Conservation (phyloP, 2,113 vertebrate species). For the Alligator sinensis region DNA sequence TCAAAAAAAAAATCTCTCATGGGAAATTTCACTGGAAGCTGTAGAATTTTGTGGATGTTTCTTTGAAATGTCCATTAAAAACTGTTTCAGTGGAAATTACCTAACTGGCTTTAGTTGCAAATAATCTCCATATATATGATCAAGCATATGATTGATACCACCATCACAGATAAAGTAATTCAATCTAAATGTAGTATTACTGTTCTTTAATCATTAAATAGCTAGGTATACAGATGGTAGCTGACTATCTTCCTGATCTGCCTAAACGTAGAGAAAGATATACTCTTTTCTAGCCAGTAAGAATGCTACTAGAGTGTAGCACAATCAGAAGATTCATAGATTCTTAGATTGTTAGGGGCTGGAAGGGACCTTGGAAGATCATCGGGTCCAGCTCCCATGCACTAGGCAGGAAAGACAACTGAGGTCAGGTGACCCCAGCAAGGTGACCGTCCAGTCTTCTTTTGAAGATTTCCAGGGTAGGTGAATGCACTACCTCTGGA, state of each 20-base stretch:
- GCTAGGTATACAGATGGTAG: not conserved
- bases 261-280: not conserved
- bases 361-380: too few species aligned
- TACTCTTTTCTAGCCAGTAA: not conserved
- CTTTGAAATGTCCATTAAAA: not conserved
- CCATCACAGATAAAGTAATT: not conserved
- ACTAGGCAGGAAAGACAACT: too few species aligned
- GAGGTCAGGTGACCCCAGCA: too few species aligned
- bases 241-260: not conserved
- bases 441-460: too few species aligned
- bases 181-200: not conserved
- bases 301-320: not conserved
- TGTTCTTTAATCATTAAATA: not conserved
- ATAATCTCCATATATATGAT: not conserved
- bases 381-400: too few species aligned
- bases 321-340: not conserved
- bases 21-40: not conserved
- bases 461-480: too few species aligned
- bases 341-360: not conserved
- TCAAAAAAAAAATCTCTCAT: not conserved
- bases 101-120: too few species aligned
- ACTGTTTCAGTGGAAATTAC: not conserved
- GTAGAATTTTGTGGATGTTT: not conserved
- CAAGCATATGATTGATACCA: not conserved
- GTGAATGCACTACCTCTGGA: too few species aligned